phyloP scores from a whole-genome alignment of 2,797 vertebrate species.

The Falco peregrinus region DNA sequence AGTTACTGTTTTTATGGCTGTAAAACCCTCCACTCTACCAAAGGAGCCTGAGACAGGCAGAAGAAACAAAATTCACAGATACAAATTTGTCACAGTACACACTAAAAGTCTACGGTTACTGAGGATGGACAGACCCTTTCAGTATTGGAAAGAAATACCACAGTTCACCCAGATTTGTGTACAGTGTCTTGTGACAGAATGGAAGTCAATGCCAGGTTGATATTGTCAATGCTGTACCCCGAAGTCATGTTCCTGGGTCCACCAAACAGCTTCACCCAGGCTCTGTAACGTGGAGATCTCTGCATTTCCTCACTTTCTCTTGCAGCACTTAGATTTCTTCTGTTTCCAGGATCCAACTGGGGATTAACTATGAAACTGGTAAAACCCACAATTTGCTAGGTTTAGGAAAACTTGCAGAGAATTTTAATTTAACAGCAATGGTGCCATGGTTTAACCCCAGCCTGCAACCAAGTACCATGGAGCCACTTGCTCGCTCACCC shows the following conservation, averaged over 20 bases:
- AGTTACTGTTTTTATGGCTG: not conserved
- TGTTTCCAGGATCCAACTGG: not conserved
- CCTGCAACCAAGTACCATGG: too few species aligned
- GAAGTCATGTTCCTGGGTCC: not conserved
- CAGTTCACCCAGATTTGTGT: not conserved
- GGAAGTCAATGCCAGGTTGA: not conserved
- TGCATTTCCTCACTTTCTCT: not conserved
- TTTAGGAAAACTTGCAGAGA: not conserved
- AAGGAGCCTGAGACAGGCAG: not conserved
- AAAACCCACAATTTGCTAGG: rapidly evolving
- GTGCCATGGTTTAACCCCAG: too few species aligned
- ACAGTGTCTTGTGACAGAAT: not conserved
- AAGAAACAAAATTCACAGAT: not conserved
- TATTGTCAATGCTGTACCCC: not conserved
- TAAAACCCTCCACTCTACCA: not conserved
- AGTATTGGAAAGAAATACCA: not conserved
- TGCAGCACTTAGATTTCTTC: not conserved
- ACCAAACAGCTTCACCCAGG: not conserved
- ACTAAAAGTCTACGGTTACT: not conserved
- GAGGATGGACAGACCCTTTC: not conserved
- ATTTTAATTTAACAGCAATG: not conserved
- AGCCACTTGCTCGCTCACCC: too few species aligned
- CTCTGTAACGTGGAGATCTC: not conserved
- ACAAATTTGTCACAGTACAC: not conserved
- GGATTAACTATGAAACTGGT: not conserved